phyloP scores from a whole-genome alignment of 2,888 invertebrate species.

The Drosophila kuntzei region DNA sequence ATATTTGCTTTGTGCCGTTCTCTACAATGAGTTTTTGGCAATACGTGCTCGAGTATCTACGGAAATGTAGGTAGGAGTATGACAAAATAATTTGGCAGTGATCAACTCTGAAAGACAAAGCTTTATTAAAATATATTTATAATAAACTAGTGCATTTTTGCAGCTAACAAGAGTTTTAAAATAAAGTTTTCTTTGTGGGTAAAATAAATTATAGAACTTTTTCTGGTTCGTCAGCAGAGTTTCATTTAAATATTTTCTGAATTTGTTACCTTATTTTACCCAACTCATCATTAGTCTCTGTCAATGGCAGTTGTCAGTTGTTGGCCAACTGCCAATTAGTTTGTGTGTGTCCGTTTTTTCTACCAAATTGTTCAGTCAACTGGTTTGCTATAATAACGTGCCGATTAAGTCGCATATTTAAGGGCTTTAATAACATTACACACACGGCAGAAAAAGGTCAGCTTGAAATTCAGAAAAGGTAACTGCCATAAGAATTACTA shows the following conservation, averaged over 20 bases:
- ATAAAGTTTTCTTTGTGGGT: background rate
- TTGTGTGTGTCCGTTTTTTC: background rate
- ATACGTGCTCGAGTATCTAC: background rate
- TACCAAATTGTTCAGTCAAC: constrained; percentile 12
- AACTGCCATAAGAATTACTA: constrained; percentile 1
- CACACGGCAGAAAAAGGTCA: constrained; percentile 21
- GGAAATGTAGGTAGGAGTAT: background rate
- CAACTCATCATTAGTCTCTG: constrained; percentile 31
- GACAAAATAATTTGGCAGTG: constrained; percentile 2
- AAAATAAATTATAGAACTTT: background rate
- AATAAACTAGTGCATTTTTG: constrained; percentile 3
- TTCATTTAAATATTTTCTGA: background rate
- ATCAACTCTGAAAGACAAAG: constrained; percentile 1
- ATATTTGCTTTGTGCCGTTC: constrained; percentile 16
- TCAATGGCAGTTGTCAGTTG: constrained; percentile 25
- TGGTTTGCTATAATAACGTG: constrained; percentile 14
- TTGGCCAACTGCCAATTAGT: constrained; percentile 25
- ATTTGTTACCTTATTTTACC: background rate
- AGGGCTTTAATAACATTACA: constrained; percentile 16
- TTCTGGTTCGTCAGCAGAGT: background rate
- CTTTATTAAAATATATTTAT: constrained; percentile 1
- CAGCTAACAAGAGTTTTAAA: background rate
- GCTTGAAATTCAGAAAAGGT: constrained; percentile 12
- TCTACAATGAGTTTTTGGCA: constrained; percentile 18
- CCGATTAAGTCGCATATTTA: constrained; percentile 21